Conservation (phyloP, 2,797 vertebrate genomes). For the Liasis olivaceus region DNA sequence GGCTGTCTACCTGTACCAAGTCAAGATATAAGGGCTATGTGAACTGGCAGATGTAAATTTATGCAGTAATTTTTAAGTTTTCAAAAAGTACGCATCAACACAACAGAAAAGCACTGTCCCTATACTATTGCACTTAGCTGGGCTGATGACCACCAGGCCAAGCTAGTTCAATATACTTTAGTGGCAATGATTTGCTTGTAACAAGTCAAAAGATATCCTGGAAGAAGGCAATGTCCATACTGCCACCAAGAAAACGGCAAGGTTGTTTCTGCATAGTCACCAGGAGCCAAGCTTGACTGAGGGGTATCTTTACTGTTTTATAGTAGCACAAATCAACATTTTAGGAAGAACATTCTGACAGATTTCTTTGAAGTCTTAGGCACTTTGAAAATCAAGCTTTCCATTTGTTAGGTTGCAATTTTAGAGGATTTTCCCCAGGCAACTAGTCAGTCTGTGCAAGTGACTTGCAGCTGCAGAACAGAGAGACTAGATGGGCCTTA, state of each 20-base stretch:
- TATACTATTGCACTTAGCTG: neutral
- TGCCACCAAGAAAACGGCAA: no score
- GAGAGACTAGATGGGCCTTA: neutral
- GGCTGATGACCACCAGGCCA: neutral
- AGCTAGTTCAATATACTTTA: neutral
- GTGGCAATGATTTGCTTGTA: neutral
- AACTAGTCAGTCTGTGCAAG: neutral
- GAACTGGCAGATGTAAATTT: neutral
- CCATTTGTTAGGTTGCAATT: neutral
- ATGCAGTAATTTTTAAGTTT: neutral
- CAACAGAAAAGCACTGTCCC: neutral
- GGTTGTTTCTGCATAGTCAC: neutral
- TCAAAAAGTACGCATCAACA: neutral
- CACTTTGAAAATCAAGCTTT: neutral
- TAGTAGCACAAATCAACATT: neutral
- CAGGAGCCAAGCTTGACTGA: neutral
- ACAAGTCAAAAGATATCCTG: no score
- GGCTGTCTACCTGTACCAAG: neutral
- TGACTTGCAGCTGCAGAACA: neutral
- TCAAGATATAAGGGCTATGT: neutral
- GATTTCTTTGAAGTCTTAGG: neutral
- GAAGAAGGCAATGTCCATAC: no score
- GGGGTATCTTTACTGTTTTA: neutral
- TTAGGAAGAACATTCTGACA: neutral
- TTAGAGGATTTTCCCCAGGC: neutral